These are phyloP conservation scores for Euleptes europaea DNA, from an alignment of 2,113 vertebrate species.

Conservation along the genomic window DNA sequence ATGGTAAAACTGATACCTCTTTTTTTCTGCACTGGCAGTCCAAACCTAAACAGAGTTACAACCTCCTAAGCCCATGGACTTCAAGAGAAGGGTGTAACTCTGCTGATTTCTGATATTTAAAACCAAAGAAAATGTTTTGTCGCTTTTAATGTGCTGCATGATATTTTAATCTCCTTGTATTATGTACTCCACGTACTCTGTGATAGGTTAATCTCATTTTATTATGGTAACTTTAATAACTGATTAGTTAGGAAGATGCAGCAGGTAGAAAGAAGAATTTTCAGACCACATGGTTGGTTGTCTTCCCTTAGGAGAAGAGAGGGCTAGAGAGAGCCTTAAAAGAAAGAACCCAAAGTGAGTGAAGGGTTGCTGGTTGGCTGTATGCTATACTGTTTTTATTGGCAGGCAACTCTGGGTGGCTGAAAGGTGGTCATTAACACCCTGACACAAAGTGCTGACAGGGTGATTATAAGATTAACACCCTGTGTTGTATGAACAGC, in stretches of 20 bases:
- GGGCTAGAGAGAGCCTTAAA: background rate
- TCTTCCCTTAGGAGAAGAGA: background rate
- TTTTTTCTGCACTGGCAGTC: no score
- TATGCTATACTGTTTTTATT: conserved; percentile 73
- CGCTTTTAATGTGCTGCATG: background rate
- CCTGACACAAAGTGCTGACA: conserved; percentile 76
- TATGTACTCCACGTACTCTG: background rate
- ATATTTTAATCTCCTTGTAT: no score
- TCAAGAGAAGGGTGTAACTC: no score
- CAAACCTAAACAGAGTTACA: no score
- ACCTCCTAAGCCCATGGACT: no score
- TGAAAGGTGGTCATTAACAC: conserved; percentile 83
- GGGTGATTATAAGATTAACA: conserved; percentile 82
- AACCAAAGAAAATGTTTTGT: conserved; percentile 11
- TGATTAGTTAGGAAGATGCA: background rate
- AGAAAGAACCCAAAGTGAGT: conserved; percentile 32
- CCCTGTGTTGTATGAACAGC: conserved; percentile 70
- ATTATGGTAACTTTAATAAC: no score
- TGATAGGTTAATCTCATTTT: no score
- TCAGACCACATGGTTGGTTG: conserved; percentile 28
- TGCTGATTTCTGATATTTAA: conserved; percentile 8
- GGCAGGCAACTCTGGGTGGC: conserved; percentile 72
- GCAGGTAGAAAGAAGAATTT: conserved; percentile 30
- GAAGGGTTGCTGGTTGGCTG: conserved; percentile 65
- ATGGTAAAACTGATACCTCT: no score